phyloP scores from a whole-genome alignment of 2,113 vertebrate genomes.

The Parus major region DNA sequence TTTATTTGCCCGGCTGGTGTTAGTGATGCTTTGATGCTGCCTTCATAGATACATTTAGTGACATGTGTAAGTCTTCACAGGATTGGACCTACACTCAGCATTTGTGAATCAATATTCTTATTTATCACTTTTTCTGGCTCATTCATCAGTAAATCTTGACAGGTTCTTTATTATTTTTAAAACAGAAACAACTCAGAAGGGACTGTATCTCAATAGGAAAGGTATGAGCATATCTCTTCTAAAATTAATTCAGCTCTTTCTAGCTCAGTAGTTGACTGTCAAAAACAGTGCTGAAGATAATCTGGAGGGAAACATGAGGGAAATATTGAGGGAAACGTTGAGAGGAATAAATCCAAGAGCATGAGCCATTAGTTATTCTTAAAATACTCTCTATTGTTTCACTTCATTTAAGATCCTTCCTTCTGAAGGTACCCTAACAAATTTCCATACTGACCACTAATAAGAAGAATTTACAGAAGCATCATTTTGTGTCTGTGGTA shows the following conservation, averaged over 20 bases:
- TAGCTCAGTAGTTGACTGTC: neutral
- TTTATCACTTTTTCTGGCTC: neutral
- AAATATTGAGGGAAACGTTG: neutral
- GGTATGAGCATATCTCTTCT: neutral
- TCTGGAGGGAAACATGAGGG: neutral
- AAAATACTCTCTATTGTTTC: neutral
- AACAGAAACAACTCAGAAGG: neutral
- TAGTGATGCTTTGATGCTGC: neutral
- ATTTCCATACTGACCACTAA: neutral
- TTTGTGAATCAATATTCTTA: neutral
- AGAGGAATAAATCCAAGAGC: neutral
- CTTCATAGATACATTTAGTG: neutral
- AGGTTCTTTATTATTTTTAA: neutral
- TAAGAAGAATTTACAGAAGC: neutral
- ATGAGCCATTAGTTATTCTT: neutral
- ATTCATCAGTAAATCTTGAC: neutral
- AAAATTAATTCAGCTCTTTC: neutral
- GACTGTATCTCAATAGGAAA: neutral
- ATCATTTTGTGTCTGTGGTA: neutral
- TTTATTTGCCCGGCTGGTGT: neutral
- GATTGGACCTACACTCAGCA: neutral
- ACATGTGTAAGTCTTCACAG: neutral
- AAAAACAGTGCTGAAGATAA: neutral
- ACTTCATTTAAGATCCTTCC: neutral
- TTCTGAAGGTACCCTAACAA: neutral